These are phyloP conservation scores for Cisticola juncidis DNA, from an alignment of 2,113 vertebrate species.

Conservation along the genomic window DNA sequence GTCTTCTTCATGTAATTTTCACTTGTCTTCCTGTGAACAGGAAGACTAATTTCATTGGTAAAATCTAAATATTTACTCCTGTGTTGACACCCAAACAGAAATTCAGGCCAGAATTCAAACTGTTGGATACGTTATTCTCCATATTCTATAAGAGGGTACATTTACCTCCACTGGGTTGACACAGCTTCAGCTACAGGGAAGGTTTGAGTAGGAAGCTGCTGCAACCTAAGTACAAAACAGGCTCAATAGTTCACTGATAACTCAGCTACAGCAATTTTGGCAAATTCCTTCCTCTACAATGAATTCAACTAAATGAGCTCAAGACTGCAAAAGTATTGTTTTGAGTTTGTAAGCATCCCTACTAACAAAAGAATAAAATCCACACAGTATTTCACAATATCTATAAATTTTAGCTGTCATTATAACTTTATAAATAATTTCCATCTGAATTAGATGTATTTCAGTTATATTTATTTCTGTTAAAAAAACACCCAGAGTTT, in stretches of 20 bases:
- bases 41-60: neutral
- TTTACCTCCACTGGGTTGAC: neutral
- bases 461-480: neutral
- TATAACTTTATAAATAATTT: neutral
- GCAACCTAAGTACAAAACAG: fast-evolving
- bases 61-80: neutral
- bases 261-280: neutral
- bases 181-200: neutral
- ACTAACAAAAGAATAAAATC: neutral
- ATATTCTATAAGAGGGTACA: neutral
- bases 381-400: neutral
- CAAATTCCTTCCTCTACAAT: neutral
- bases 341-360: neutral
- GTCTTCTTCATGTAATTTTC: neutral
- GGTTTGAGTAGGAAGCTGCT: neutral
- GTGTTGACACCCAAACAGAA: neutral
- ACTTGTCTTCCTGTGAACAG: neutral
- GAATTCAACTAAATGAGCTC: neutral
- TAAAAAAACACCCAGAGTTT: neutral
- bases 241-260: neutral
- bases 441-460: neutral
- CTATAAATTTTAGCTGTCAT: neutral
- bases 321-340: neutral
- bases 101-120: neutral
- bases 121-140: neutral